phyloP scores from a whole-genome alignment of 2,888 invertebrate genomes.

The Tubulanus polymorphus region DNA sequence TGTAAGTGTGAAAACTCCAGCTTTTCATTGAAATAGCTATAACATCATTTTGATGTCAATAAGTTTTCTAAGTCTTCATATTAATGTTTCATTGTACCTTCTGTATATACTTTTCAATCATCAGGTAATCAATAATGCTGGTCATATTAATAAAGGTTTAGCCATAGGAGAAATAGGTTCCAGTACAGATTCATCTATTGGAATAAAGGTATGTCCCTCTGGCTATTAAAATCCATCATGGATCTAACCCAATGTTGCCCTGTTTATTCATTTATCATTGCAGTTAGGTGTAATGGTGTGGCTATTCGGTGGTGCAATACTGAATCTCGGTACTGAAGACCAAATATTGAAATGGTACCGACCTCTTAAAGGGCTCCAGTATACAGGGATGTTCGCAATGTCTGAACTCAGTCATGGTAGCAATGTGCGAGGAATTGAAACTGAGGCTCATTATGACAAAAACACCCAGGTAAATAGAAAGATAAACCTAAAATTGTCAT shows the following conservation, averaged over 20 bases:
- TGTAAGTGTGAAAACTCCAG: too few relatives aligned
- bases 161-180: conserved; percentile 15
- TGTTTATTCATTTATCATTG: background rate
- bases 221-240: background rate
- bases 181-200: conserved; percentile 16
- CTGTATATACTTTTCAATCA: background rate
- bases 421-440: conserved; percentile 17
- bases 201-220: conserved; percentile 11
- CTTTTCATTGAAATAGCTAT: background rate
- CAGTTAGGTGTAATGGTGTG: conserved; percentile 20
- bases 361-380: conserved; percentile 13
- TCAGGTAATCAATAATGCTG: conserved; percentile 6
- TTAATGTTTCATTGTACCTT: background rate
- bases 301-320: conserved; percentile 19
- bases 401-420: conserved; percentile 18
- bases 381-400: conserved; percentile 19
- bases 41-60: background rate
- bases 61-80: too few relatives aligned
- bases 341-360: conserved; percentile 12
- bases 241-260: background rate
- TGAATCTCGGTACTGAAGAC: conserved; percentile 15
- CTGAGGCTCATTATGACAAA: conserved; percentile 14
- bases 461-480: conserved; percentile 8
- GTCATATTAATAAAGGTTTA: conserved; percentile 17
- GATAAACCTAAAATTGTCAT: background rate